Evolutionary conservation across 2,113 vertebrate species (phyloP).

Genomic region (Gnathonemus longibarbis): DNA sequence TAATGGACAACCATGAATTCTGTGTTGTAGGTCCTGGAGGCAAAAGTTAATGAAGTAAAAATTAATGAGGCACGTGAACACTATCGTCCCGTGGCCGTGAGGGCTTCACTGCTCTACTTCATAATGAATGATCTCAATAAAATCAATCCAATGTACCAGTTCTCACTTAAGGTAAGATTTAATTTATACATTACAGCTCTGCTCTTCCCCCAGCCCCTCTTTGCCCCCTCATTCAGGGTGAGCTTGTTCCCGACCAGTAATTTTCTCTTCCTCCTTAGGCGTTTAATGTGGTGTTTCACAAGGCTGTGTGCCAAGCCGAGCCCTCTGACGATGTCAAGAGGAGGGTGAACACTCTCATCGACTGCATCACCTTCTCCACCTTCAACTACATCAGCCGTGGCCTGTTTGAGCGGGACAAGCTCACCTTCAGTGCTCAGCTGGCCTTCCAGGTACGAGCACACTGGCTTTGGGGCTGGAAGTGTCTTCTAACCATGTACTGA

Average conservation of each 20-base stretch:
- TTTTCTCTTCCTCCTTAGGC: conserved; percentile 43
- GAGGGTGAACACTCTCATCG: conserved; percentile 57
- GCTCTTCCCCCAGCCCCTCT: neutral
- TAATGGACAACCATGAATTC: conserved; percentile 3
- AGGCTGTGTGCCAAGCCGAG: conserved; percentile 57
- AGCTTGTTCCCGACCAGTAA: neutral
- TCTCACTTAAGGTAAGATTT: conserved; percentile 65
- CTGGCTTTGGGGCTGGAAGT: neutral
- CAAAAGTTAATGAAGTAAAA: conserved; percentile 69
- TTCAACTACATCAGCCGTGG: conserved; percentile 66
- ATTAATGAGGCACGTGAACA: conserved; percentile 66
- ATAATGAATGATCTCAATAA: conserved; percentile 74
- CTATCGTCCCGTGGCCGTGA: conserved; percentile 64
- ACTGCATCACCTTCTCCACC: conserved; percentile 59
- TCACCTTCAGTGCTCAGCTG: conserved; percentile 61
- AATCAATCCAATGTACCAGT: conserved; percentile 77
- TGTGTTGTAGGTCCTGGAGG: conserved; percentile 63
- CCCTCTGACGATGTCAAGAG: conserved; percentile 49
- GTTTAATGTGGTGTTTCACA: conserved; percentile 71
- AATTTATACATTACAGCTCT: conserved; percentile 11
- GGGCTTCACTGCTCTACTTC: conserved; percentile 69
- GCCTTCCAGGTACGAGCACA: conserved; percentile 51
- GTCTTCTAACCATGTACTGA: neutral
- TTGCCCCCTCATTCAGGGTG: neutral
- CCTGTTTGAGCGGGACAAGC: conserved; percentile 65